Conservation (phyloP, 1,140 invertebrate species). For the Aleiodes sp. region DNA sequence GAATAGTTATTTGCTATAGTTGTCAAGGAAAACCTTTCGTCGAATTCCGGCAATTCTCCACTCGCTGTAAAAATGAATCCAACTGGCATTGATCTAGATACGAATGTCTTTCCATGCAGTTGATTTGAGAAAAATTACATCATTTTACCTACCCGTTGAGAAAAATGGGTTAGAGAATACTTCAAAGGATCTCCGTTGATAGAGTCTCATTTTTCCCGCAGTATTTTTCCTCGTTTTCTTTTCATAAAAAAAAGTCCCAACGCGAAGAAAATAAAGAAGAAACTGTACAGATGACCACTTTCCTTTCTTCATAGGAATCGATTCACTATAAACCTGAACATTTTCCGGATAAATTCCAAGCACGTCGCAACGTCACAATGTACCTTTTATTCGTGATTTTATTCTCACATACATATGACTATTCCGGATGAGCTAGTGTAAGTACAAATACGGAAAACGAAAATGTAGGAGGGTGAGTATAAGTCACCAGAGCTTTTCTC, state of each 20-base stretch:
- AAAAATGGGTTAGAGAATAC: too few species aligned
- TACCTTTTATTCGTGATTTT: not conserved
- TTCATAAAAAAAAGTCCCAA: not conserved
- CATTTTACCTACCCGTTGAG: too few species aligned
- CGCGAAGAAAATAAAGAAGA: not conserved
- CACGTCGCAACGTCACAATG: slow-evolving; percentile 7
- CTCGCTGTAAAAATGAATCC: too few species aligned
- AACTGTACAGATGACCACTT: not conserved
- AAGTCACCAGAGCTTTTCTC: slow-evolving; percentile 1
- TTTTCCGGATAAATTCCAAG: not conserved
- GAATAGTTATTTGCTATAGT: too few species aligned
- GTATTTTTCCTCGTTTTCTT: too few species aligned
- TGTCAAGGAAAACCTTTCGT: too few species aligned
- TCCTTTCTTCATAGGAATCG: not conserved
- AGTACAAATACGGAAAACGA: not conserved
- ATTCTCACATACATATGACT: not conserved
- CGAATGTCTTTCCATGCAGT: too few species aligned
- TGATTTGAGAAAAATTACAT: too few species aligned
- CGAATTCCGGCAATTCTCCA: too few species aligned
- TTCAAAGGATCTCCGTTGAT: too few species aligned
- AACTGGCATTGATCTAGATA: too few species aligned
- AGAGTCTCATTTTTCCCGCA: too few species aligned
- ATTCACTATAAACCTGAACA: not conserved
- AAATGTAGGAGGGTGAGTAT: not conserved
- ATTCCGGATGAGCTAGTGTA: not conserved